These are phyloP conservation scores for Holocentrus rufus DNA, from an alignment of 2,797 vertebrate genomes.

Conservation along the genomic window DNA sequence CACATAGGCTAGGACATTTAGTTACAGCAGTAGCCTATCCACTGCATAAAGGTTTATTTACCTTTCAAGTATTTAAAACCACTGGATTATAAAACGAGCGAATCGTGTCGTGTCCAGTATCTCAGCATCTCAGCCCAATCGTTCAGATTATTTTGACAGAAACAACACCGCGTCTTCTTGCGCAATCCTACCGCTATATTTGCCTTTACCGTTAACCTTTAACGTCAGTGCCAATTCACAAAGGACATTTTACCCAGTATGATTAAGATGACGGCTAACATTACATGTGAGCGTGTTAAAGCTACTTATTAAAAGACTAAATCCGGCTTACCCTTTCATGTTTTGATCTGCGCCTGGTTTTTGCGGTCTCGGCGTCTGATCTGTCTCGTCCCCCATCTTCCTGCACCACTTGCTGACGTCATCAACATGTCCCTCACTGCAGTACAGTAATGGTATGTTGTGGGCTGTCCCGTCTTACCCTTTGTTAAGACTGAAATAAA, in stretches of 20 bases:
- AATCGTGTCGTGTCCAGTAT: background rate
- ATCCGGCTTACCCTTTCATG: constrained; percentile 45
- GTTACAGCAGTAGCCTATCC: background rate
- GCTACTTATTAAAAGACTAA: background rate
- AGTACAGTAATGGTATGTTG: constrained; percentile 10
- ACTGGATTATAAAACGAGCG: background rate
- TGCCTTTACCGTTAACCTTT: background rate
- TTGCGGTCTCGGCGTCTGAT: constrained; percentile 10
- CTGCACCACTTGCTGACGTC: constrained; percentile 70
- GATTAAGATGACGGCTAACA: background rate
- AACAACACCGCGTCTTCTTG: constrained; percentile 10
- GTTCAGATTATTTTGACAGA: background rate
- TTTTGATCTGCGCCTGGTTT: constrained; percentile 13
- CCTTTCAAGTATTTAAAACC: background rate
- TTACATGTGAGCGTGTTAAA: background rate
- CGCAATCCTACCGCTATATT: constrained; percentile 1
- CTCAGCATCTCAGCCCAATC: background rate
- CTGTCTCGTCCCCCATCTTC: constrained; percentile 53
- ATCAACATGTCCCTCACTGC: constrained; percentile 50
- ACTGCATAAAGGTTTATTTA: background rate
- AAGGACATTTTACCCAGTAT: background rate
- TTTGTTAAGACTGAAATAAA: too few relatives aligned
- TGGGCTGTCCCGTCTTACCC: too few relatives aligned
- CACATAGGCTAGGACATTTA: background rate
- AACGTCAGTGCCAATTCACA: background rate